Evolutionary conservation across 2,888 invertebrate species (phyloP), one percentile per base, ranked within the genome.

Genomic region (Antheraea assamensis): DNA sequence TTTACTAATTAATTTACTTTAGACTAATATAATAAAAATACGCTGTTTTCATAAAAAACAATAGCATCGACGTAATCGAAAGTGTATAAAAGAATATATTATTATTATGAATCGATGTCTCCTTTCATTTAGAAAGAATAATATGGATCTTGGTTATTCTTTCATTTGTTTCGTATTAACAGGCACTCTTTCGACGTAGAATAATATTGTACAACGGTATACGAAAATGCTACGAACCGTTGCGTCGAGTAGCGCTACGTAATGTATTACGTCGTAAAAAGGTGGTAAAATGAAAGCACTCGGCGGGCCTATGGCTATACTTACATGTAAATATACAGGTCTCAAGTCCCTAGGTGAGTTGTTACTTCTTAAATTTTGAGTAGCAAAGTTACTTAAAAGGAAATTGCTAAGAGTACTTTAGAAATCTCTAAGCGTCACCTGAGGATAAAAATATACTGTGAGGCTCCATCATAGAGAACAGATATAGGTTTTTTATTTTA

Each of bases 201-300:
- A 68, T 68, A 68, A 68, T 68, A 68, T 35, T 35, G 35, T 35
- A 68, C 21, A 10, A 35, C 10, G 35, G 35, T 68, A 35, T 68
- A 68, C 68, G n/a, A 68, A 27, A 64, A 35, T 31, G 66, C 66
- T 19, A 35, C 68, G 68, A 35, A 4, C 21, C 35, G 35, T 31
- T n/a, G 35, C 68, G 17, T 21, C n/a, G 35, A n/a, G 68, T 35
- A 35, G 68, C 68, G 68, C 35, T 35, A 35, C 35, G 68, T 35
- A 35, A 68, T 68, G 68, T 68, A 68, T 68, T 68, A 35, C 21
- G 21, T 68, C 68, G 68, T 68, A 68, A 68, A 68, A 68, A 68
- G 68, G 68, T 68, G 68, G 68, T 68, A 35, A 68, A n/a, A 35
- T 21, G n/a, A n/a, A 35, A 68, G 35, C n/a, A 35, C 35, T 30